phyloP scores from a whole-genome alignment of 1,140 invertebrate species.

The Prorops nasuta region DNA sequence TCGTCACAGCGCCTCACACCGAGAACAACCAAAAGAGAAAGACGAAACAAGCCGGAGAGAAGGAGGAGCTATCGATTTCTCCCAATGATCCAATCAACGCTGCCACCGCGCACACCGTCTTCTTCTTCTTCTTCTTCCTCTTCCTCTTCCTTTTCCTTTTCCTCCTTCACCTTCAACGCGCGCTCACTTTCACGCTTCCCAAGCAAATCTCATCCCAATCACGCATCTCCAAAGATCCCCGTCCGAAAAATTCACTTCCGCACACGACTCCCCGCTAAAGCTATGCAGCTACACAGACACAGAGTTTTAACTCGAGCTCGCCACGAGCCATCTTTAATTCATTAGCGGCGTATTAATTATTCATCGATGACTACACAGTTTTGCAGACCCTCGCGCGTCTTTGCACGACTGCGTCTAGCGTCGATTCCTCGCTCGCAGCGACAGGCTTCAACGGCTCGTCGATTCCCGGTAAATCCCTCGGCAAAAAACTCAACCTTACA shows the following conservation, averaged over 20 bases:
- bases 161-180: too few species aligned
- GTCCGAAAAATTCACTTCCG: background rate
- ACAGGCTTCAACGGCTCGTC: too few species aligned
- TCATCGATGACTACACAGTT: slow-evolving; percentile 18
- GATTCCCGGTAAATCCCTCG: too few species aligned
- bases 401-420: background rate
- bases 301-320: slow-evolving; percentile 1
- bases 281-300: slow-evolving; percentile 4
- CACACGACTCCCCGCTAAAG: too few species aligned
- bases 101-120: too few species aligned
- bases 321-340: slow-evolving; percentile 19
- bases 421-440: too few species aligned
- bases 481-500: too few species aligned
- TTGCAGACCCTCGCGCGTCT: slow-evolving; percentile 11
- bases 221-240: background rate
- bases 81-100: slow-evolving; percentile 54
- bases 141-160: too few species aligned
- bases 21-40: slow-evolving; percentile 9
- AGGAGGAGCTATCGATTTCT: slow-evolving; percentile 50
- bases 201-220: background rate
- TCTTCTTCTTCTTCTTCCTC: too few species aligned
- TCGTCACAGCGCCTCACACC: slow-evolving; percentile 16
- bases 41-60: slow-evolving; percentile 10
- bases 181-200: too few species aligned
- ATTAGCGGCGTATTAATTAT: slow-evolving; percentile 26